phyloP scores from a whole-genome alignment of 2,797 vertebrate species.

The Artibeus jamaicensis region DNA sequence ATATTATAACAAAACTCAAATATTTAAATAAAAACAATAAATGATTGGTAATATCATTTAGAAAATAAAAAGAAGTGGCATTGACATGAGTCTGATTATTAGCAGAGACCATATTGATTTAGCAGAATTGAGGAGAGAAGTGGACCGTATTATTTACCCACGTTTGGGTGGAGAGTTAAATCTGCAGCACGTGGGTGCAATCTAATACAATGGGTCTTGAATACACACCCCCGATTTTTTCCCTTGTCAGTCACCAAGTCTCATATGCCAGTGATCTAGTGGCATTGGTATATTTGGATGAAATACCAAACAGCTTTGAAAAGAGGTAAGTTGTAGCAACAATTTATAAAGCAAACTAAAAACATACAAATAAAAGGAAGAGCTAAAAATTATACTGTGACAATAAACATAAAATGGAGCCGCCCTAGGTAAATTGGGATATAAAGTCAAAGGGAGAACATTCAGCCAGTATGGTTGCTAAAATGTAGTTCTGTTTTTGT shows the following conservation, averaged over 20 bases:
- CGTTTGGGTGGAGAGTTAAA: background rate
- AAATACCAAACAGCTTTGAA: background rate
- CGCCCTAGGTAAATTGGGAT: background rate
- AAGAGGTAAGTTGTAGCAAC: background rate
- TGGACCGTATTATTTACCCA: background rate
- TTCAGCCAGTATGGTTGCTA: background rate
- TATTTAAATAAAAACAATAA: constrained; percentile 31
- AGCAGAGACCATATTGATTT: background rate
- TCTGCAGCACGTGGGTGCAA: background rate
- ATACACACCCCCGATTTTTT: background rate
- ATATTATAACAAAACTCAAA: background rate
- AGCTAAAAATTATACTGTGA: background rate
- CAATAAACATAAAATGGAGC: background rate
- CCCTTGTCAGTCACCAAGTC: background rate
- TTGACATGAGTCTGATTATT: background rate
- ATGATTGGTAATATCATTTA: background rate
- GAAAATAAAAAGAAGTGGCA: background rate
- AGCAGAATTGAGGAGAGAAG: background rate
- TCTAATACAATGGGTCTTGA: background rate
- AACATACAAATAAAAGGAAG: background rate
- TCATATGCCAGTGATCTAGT: background rate
- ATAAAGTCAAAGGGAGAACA: background rate
- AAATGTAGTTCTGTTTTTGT: background rate
- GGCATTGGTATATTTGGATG: background rate
- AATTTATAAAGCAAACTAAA: background rate